A percentile compares a stretch with the other conserved stretches of the same genome.
Evolutionary conservation across 2,113 vertebrate species (phyloP).

Genomic region (Dissostichus mawsoni): DNA sequence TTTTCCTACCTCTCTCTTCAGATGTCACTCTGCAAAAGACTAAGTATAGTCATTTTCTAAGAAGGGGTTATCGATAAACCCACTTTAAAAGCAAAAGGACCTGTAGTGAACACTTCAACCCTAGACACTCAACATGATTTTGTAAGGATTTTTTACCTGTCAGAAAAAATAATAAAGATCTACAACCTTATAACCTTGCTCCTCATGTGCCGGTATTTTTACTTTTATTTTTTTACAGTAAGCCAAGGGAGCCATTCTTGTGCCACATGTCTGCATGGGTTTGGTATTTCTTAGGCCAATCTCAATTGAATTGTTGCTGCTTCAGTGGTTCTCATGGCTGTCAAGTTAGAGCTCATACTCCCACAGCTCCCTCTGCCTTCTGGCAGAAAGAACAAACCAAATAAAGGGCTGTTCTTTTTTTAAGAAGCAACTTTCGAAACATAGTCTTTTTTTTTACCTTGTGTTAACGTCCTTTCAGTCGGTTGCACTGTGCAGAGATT

Average conservation of each 20-base stretch:
- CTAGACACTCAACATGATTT: not conserved
- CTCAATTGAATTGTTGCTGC: slow-evolving; percentile 18
- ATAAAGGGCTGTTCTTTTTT: slow-evolving; percentile 24
- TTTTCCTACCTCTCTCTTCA: slow-evolving; percentile 2
- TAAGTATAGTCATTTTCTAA: not conserved
- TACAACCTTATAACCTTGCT: not conserved
- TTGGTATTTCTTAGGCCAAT: not conserved
- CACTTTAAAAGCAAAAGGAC: not conserved
- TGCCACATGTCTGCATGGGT: slow-evolving; percentile 13
- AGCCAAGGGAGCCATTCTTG: not conserved
- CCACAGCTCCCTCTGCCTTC: not conserved
- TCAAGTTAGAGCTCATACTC: slow-evolving; percentile 20
- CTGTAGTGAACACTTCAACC: not conserved
- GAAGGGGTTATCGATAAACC: not conserved
- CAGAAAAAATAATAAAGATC: not conserved
- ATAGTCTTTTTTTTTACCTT: not conserved
- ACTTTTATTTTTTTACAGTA: not conserved
- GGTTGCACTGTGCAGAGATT: slow-evolving; percentile 33
- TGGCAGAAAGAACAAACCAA: slow-evolving; percentile 29
- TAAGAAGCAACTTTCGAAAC: not conserved
- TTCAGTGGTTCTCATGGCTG: slow-evolving; percentile 18
- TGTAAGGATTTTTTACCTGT: not conserved
- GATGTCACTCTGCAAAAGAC: slow-evolving; percentile 4
- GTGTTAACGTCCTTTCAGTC: slow-evolving; percentile 3
- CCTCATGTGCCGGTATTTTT: not conserved